Conservation (phyloP, 2,113 vertebrate genomes). For the Dinomys branickii region DNA sequence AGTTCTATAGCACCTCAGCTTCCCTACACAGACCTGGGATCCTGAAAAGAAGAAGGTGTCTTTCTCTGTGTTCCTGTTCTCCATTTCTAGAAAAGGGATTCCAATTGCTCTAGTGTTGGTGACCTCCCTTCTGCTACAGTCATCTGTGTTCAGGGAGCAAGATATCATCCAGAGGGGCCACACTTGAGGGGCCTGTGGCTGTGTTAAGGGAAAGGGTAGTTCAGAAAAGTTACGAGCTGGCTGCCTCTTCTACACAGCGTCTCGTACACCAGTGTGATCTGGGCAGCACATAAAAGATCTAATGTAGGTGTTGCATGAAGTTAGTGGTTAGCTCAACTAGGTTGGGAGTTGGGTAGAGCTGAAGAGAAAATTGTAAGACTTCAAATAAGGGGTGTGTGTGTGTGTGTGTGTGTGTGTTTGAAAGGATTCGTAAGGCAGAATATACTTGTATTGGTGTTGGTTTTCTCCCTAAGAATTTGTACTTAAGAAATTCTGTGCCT, state of each 20-base stretch:
- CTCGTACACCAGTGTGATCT: neutral
- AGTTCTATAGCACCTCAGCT: neutral
- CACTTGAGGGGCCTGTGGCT: neutral
- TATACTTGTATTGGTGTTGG: neutral
- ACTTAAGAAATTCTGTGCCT: neutral
- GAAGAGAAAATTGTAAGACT: neutral
- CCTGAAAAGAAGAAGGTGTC: neutral
- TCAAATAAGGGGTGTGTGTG: neutral
- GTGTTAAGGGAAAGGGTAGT: neutral
- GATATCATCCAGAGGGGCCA: neutral
- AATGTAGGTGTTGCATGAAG: neutral
- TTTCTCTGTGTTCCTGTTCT: neutral
- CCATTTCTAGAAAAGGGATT: neutral
- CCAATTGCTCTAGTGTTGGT: neutral
- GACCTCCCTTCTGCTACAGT: neutral
- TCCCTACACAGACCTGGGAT: neutral
- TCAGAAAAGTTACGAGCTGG: neutral
- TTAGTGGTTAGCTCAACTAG: neutral
- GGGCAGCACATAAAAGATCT: neutral
- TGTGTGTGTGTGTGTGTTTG: neutral
- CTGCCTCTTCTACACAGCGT: neutral
- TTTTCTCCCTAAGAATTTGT: neutral
- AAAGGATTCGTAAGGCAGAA: neutral
- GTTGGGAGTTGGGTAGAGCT: neutral
- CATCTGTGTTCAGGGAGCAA: neutral